Percentiles rank a stretch among this genome's conserved stretches.
These are phyloP conservation scores for Zaprionus davidi DNA, from an alignment of 1,140 invertebrate species.

Conservation along the genomic window DNA sequence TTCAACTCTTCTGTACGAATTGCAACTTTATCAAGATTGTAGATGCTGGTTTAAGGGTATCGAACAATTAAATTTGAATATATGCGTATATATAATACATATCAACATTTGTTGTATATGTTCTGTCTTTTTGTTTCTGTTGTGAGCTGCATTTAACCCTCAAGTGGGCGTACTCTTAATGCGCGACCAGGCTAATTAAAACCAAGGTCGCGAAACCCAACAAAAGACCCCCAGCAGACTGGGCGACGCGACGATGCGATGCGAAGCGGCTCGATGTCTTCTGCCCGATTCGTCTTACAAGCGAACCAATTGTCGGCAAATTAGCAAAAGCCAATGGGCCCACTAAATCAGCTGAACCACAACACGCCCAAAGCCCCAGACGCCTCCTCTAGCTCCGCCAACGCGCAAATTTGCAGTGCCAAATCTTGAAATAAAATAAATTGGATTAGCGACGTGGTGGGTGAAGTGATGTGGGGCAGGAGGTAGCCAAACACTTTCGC, in stretches of 20 bases:
- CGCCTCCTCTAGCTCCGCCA: background rate
- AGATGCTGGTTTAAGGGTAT: too few relatives aligned
- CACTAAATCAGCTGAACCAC: constrained; percentile 64
- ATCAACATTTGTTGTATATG: background rate
- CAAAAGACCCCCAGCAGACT: constrained; percentile 75
- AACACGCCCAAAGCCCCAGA: constrained; percentile 14
- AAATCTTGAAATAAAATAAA: constrained; percentile 70
- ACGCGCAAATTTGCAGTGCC: constrained; percentile 47
- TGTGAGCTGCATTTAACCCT: constrained; percentile 20
- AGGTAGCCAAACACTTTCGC: constrained; percentile 60
- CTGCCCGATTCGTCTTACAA: constrained; percentile 52
- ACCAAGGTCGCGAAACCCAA: constrained; percentile 76
- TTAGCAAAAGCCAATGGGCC: constrained; percentile 72
- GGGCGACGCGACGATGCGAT: constrained; percentile 8
- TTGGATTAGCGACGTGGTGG: constrained; percentile 56
- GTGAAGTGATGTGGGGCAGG: background rate
- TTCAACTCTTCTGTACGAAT: too few relatives aligned
- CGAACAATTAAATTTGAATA: too few relatives aligned
- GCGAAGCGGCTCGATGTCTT: background rate
- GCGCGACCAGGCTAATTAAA: constrained; percentile 65
- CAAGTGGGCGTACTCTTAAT: constrained; percentile 50
- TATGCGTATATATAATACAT: too few relatives aligned
- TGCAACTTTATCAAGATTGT: too few relatives aligned
- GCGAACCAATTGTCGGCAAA: constrained; percentile 73
- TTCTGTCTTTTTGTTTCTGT: constrained; percentile 7